phyloP scores from a whole-genome alignment of 2,888 invertebrate genomes.

The Tetrapedia diversipes region DNA sequence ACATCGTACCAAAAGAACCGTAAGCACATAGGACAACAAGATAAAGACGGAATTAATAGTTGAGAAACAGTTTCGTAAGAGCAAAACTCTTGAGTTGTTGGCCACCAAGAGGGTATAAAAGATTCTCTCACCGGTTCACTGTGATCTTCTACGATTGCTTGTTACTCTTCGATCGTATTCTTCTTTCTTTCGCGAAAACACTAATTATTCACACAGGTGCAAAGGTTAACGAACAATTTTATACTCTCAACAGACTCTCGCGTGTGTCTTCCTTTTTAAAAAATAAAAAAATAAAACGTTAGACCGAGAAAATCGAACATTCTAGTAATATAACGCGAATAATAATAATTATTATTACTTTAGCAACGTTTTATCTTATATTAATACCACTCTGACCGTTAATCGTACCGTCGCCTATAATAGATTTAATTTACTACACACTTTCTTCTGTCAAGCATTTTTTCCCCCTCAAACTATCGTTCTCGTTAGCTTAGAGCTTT shows the following conservation, averaged over 20 bases:
- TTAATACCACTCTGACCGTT: slow-evolving; percentile 11
- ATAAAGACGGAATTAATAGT: slow-evolving; percentile 31
- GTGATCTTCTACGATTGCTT: background rate
- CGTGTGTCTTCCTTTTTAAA: background rate
- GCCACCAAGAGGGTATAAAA: background rate
- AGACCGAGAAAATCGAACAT: background rate
- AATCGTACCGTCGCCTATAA: background rate
- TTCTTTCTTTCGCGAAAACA: background rate
- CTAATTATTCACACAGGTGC: background rate
- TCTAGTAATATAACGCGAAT: background rate
- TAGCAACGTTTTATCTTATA: background rate
- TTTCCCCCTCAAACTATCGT: background rate
- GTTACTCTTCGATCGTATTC: background rate
- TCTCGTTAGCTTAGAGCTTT: background rate
- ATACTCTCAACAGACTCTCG: background rate
- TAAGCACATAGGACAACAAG: slow-evolving; percentile 9
- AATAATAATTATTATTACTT: background rate
- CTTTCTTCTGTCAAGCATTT: background rate
- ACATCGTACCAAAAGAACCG: background rate
- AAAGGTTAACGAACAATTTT: background rate
- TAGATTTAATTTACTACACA: background rate
- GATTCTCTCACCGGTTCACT: too few species aligned
- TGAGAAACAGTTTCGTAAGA: background rate
- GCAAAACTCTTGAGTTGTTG: background rate
- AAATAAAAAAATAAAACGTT: too few species aligned